Evolutionary conservation across 2,113 vertebrate genomes (phyloP).

Genomic region (Brachionichthys hirsutus): DNA sequence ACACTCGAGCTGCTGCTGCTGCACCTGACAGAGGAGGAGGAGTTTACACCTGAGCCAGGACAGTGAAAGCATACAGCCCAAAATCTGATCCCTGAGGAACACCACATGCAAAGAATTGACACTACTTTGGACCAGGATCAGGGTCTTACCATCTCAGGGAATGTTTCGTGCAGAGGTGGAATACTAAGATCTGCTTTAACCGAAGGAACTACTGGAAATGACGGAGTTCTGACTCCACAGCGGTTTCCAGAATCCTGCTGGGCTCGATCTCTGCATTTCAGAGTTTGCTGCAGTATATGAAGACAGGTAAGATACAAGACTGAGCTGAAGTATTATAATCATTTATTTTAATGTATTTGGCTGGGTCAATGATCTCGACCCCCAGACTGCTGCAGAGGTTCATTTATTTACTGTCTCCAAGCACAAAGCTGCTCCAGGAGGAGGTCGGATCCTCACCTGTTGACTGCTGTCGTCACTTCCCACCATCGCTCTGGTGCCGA

Average conservation of each 20-base stretch:
- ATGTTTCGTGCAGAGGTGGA: constrained; percentile 85
- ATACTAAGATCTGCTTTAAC: constrained; percentile 93
- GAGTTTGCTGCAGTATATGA: constrained; percentile 71
- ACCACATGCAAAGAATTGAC: background rate
- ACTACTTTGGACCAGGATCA: background rate
- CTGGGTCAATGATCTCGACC: too few species aligned
- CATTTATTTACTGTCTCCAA: too few species aligned
- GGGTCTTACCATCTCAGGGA: constrained; percentile 83
- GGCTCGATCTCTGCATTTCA: constrained; percentile 79
- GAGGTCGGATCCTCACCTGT: too few species aligned
- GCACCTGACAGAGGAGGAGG: constrained; percentile 13
- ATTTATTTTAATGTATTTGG: too few species aligned
- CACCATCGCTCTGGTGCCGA: too few species aligned
- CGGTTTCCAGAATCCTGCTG: constrained; percentile 84
- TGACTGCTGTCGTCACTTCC: too few species aligned
- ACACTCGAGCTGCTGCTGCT: constrained; percentile 17
- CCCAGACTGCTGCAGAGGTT: too few species aligned
- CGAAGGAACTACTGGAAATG: constrained; percentile 85
- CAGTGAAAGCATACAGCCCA: too few species aligned
- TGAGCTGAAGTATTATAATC: background rate
- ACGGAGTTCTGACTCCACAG: constrained; percentile 18
- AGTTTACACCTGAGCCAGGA: background rate
- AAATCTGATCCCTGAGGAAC: background rate
- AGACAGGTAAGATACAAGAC: background rate
- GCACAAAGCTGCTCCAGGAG: too few species aligned